Base-by-base conservation (phyloP, 2,888 invertebrate species). In the Acleris sparsana region DNA sequence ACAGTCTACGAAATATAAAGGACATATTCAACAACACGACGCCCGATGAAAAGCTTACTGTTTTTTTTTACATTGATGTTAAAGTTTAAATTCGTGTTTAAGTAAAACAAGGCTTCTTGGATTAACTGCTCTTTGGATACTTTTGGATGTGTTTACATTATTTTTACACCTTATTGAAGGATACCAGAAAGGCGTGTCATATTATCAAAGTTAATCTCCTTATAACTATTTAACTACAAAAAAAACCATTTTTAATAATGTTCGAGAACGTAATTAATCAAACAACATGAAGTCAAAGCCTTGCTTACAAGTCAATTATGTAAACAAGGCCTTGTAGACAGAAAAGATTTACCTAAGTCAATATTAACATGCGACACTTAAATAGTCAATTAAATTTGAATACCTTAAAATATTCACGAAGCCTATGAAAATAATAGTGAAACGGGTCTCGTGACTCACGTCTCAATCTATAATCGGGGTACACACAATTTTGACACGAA, bases 401-500 rank as follows among this genome's bases (percentile, higher is more conserved):
- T 62, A 57, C 52, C 61, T 62, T 57, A 39, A 57, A 62, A 57
- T 53, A 57, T 62, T 56, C 22, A 55, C 57, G 52, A 46, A 48
- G 49, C 60, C 64, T 53, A 39, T 56, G 65, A 56, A 51, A 65
- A 65, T 65, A 44, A 61, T 44, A 55, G 65, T 56, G 51, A 16
- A 60, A 39, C 20, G 53, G 52, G 6, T 64, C 39, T 55, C 64
- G 64, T 62, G 57, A 57, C 57, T 62, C 51, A 39, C 46, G 25
- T 66, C 57, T 53, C 57, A 52, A 57, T 62, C 18, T 44, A 17
- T 52, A 43, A 57, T 59, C 16, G 22, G 18, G 29, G 60, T 61
- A 43, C 63, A 60, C 53, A 60, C 64, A 53, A 68, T 63, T 64
- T 49, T 60, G 57, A 57, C 56, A 57, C 60, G 52, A 61, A 68